phyloP scores from a whole-genome alignment of 2,113 vertebrate species.

The Microtus montanus region DNA sequence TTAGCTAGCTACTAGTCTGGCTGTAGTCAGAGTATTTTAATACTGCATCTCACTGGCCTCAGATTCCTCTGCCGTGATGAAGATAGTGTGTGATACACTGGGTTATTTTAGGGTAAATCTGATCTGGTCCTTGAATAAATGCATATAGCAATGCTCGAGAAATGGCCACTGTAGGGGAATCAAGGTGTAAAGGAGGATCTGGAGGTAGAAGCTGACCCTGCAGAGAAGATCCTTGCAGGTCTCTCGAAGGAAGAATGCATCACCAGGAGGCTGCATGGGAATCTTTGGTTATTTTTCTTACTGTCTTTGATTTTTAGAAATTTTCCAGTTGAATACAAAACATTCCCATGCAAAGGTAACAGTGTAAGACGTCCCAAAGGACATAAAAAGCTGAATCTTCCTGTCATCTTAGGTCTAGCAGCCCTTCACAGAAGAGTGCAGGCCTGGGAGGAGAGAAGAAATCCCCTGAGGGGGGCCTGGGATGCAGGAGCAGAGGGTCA shows the following conservation, averaged over 20 bases:
- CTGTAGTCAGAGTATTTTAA: background rate
- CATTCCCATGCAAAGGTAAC: background rate
- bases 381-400: background rate
- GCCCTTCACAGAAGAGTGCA: background rate
- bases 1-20: background rate
- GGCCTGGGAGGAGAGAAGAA: background rate
- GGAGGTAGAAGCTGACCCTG: background rate
- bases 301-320: background rate
- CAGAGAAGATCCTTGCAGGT: background rate
- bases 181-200: background rate
- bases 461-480: background rate
- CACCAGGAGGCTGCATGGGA: background rate
- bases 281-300: background rate
- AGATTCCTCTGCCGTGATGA: background rate
- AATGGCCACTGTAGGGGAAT: background rate
- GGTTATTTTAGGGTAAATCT: slow-evolving; percentile 6
- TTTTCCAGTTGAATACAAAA: slow-evolving; percentile 12
- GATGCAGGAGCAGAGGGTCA: background rate
- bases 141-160: background rate
- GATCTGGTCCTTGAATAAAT: background rate
- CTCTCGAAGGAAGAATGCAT: background rate
- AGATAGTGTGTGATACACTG: background rate
- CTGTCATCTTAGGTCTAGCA: background rate
- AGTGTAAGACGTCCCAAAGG: background rate
- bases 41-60: background rate